Base-by-base conservation (phyloP, 2,888 invertebrate species). In the Drosophila austrosaltans region DNA sequence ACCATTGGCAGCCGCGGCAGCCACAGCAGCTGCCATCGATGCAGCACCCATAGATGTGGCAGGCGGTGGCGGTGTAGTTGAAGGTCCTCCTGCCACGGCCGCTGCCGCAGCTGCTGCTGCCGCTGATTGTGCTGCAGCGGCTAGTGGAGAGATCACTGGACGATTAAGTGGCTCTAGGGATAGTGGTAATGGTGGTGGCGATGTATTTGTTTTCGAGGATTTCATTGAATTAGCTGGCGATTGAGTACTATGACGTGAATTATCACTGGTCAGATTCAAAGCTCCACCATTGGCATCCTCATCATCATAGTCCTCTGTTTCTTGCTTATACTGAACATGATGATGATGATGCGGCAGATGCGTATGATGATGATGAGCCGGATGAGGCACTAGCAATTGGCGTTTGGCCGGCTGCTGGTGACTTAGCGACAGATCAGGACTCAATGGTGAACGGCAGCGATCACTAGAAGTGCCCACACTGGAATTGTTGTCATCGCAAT, bases 401-500 rank as follows among this genome's bases (percentile, higher is more conserved):
- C 89, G 90, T 57, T 86, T 89, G n/a, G 81, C 76, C 70, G 78
- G 87, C 69, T 82, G 78, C 69, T 82, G 78, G 67, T 79, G 86
- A 67, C 72, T 70, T n/a, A 82, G 64, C 63, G 81, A 69, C 44
- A 82, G 67, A 0, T 85, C 89, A 2, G 92, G 91, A 78, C 91
- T 92, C 70, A 89, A 63, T 0, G 92, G 91, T 1, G 92, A 92
- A 20, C 90, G 90, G 42, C 91, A 92, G 66, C 92, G 91, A 76
- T 92, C 92, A 77, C 92, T 92, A 25, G 86, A 90, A 66, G 91
- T 92, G 75, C 91, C 92, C 62, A 86, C 87, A 66, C 92, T 92
- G 8, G 91, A 91, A 62, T 90, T 91, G 66, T 92, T 91, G 74
- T 92, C 93, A 78, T 92, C 93, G 71, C 91, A 91, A 73, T 92